These are phyloP conservation scores for Ectemnius cavifrons DNA, from an alignment of 2,888 invertebrate genomes.

Conservation along the genomic window DNA sequence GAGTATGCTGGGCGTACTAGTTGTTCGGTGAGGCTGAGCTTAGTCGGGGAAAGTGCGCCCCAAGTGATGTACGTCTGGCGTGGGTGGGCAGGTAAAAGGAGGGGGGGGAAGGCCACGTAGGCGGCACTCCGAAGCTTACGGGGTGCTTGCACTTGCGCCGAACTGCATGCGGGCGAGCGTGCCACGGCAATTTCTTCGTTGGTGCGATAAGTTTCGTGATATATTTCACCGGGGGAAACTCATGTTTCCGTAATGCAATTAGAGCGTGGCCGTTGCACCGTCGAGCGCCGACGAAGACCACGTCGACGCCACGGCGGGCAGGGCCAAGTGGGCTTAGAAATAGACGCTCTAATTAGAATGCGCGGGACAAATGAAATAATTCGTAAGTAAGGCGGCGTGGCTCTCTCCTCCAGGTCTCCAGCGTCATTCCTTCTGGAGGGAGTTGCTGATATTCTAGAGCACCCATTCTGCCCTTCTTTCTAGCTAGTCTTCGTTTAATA, in stretches of 20 bases:
- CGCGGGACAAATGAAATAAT: slow-evolving; percentile 69
- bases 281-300: too few relatives aligned
- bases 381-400: slow-evolving; percentile 61
- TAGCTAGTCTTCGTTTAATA: too few relatives aligned
- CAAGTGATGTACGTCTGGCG: slow-evolving; percentile 56
- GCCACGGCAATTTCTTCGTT: slow-evolving; percentile 63
- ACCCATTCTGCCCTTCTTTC: neutral
- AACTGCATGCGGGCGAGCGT: slow-evolving; percentile 46
- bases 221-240: slow-evolving; percentile 68
- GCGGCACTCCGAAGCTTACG: slow-evolving; percentile 59
- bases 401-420: neutral
- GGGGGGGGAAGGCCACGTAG: slow-evolving; percentile 58
- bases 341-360: slow-evolving; percentile 72
- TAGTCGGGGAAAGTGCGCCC: slow-evolving; percentile 19
- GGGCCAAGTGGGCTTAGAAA: slow-evolving; percentile 61
- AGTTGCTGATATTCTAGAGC: neutral
- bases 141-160: slow-evolving; percentile 59
- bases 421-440: slow-evolving; percentile 1
- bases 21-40: too few relatives aligned
- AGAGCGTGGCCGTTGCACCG: slow-evolving; percentile 68
- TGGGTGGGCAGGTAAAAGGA: slow-evolving; percentile 63
- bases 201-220: slow-evolving; percentile 67
- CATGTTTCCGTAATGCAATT: slow-evolving; percentile 77
- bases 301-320: slow-evolving; percentile 8
- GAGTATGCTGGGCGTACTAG: too few relatives aligned